Base-by-base conservation (phyloP, 2,797 vertebrate species). In the Harpagifer antarcticus region DNA sequence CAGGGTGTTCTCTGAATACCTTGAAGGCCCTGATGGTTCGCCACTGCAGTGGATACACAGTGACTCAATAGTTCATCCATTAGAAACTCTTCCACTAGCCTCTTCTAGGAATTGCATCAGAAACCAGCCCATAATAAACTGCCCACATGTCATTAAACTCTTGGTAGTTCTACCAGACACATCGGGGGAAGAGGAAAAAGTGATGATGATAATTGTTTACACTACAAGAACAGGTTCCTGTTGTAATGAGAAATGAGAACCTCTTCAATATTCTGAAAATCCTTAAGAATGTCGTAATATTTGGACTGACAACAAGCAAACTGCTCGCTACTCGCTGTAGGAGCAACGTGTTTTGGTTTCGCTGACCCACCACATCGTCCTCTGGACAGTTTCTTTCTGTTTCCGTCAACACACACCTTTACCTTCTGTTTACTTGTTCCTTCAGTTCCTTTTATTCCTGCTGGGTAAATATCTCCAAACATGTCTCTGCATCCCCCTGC, bases 181-280 rank as follows among this genome's bases (percentile, higher is more conserved):
- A 3, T 3, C 23, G 44, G 14, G 27, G 14, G 23, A 14, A 19
- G 14, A 31, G 2, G 13, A 55, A 60, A 75, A 78, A 6, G 9
- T 80, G 68, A 79, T 83, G 75, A 79, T 27, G 3, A n/a, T n/a
- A 43, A 8, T 31, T 89, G 81, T 87, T 84, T 79, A 52, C 52
- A n/a, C 11, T 49, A 54, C 37, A 49, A 62, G 62, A 82, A 86
- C 59, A 14, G 49, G 74, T 63, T 70, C 23, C 3, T 72, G 37
- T 2, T 50, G 0, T 40, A 11, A 43, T 45, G 42, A 68, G 43
- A 73, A 42, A 54, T 0, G 0, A 44, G 3, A 2, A 53, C 50
- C 40, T 40, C 14, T 10, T 72, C 31, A 74, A 3, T n/a, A 16
- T 19, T 66, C 23, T 17, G 8, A 27, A 1, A 23, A 0, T 0